Evolutionary conservation across 2,888 invertebrate species (phyloP), one percentile per base, ranked within the genome.

Genomic region (Petrolisthes manimaculis): DNA sequence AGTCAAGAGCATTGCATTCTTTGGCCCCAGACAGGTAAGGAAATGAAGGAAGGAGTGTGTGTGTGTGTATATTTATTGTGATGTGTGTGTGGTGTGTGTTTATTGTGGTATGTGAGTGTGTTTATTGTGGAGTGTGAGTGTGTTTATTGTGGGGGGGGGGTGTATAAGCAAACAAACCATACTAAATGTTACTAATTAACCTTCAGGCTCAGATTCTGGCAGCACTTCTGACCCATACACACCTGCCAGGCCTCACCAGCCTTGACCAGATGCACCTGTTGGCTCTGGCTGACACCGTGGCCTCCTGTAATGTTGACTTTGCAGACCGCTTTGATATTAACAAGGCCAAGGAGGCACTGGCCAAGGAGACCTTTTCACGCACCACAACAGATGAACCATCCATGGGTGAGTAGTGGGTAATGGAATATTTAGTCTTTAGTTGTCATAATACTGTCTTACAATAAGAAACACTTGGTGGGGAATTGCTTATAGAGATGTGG

Each of bases 261-360:
- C 95, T 99, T 85, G 99, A 99, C 93, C 99, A 99, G 93, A 99
- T 99, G 99, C 99, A 99, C 93, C 94, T 99, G 90, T 93, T 99
- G n/a, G 99, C 99, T 0, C 93, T 99, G 89, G 99, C 99, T 14
- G 99, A 99, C 92, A 99, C 99, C 0, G 98, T 99, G 0, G 97
- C 98, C 0, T 97, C 97, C 0, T 97, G 97, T 92, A 97, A 97
- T 90, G 91, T 92, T 14, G 92, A 91, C 71, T 91, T 86, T 91
- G 92, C 91, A 90, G 92, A 90, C 91, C 91, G 88, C 12, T 91
- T 91, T 56, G 97, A 97, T 0, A 97, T 97, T 92, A 94, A 96
- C 88, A 95, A 97, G 92, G 95, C 95, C 1, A 95, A 95, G 53
- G 95, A 95, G 92, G 94, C 95, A 0, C 94, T 95, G 90, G 95